phyloP scores from a whole-genome alignment of 2,113 vertebrate species.

The Cavia porcellus region DNA sequence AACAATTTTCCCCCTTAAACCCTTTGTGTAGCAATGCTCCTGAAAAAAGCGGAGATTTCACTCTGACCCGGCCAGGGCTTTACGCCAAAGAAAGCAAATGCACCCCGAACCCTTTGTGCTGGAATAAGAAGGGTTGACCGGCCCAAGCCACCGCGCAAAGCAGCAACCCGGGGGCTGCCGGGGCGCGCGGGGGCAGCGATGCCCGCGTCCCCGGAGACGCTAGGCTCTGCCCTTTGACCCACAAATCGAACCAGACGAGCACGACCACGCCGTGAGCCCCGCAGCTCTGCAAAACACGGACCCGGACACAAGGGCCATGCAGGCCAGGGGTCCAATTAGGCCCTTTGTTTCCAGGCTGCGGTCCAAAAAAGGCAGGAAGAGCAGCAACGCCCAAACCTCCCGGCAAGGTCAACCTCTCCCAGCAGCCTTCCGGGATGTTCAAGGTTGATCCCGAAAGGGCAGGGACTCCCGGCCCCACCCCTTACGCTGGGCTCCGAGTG shows the following conservation, averaged over 20 bases:
- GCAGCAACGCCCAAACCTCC: not conserved
- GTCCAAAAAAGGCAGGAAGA: not conserved
- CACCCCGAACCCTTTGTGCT: conserved; percentile 89
- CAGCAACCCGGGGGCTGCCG: conserved; percentile 65
- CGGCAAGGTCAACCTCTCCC: conserved; percentile 31
- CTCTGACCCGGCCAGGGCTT: conserved; percentile 90
- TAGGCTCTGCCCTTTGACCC: not conserved
- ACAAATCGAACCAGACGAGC: not conserved
- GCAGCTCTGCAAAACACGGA: not conserved
- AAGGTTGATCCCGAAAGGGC: conserved; percentile 67
- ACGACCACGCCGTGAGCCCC: not conserved
- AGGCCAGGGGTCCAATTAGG: not conserved
- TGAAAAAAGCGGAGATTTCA: conserved; percentile 91
- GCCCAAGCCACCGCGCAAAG: conserved; percentile 84
- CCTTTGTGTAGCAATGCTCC: conserved; percentile 91
- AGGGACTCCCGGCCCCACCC: conserved; percentile 81
- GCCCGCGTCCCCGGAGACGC: not conserved
- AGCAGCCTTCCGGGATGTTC: conserved; percentile 39
- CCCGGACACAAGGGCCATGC: not conserved
- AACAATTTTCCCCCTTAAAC: conserved; percentile 92
- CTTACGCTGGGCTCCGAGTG: conserved; percentile 86
- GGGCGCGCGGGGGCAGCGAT: not conserved
- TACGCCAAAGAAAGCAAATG: conserved; percentile 88
- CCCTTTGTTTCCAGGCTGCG: not conserved
- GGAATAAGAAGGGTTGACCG: conserved; percentile 81